phyloP scores from a whole-genome alignment of 2,113 vertebrate genomes.

The Micromys minutus region DNA sequence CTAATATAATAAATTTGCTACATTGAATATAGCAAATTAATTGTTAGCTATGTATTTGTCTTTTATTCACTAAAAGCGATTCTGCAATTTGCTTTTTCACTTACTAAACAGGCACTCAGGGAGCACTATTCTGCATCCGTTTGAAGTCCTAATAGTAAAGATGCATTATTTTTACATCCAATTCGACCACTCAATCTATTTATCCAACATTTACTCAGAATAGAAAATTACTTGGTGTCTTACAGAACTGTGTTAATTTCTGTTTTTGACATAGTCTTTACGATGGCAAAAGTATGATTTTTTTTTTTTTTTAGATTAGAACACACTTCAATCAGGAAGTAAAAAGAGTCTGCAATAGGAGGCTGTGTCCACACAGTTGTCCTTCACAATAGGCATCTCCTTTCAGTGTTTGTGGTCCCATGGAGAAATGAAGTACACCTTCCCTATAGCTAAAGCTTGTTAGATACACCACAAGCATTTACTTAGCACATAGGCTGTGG shows the following conservation, averaged over 20 bases:
- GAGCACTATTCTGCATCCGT: not conserved
- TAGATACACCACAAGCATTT: slow-evolving; percentile 23
- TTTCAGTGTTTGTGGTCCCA: slow-evolving; percentile 24
- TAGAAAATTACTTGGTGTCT: slow-evolving; percentile 58
- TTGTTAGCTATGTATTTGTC: slow-evolving; percentile 33
- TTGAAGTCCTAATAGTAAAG: slow-evolving; percentile 37
- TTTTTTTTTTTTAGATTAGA: slow-evolving; percentile 56
- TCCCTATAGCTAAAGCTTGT: not conserved
- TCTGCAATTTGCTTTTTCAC: not conserved
- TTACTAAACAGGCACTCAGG: not conserved
- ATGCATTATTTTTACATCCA: slow-evolving; percentile 49
- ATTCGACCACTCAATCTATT: not conserved
- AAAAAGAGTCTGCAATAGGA: not conserved
- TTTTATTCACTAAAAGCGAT: not conserved
- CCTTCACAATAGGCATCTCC: slow-evolving; percentile 1
- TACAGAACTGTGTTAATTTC: slow-evolving; percentile 66
- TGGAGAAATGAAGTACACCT: not conserved
- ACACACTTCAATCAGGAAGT: slow-evolving; percentile 30
- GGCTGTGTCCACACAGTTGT: not conserved
- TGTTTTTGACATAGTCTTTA: slow-evolving; percentile 63
- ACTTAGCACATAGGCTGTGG: not conserved
- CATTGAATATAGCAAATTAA: not conserved
- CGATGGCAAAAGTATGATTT: slow-evolving; percentile 66
- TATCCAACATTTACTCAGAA: slow-evolving; percentile 61
- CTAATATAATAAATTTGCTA: slow-evolving; percentile 44